Evolutionary conservation across 2,888 invertebrate species (phyloP).

Genomic region (Podabrus alpinus): DNA sequence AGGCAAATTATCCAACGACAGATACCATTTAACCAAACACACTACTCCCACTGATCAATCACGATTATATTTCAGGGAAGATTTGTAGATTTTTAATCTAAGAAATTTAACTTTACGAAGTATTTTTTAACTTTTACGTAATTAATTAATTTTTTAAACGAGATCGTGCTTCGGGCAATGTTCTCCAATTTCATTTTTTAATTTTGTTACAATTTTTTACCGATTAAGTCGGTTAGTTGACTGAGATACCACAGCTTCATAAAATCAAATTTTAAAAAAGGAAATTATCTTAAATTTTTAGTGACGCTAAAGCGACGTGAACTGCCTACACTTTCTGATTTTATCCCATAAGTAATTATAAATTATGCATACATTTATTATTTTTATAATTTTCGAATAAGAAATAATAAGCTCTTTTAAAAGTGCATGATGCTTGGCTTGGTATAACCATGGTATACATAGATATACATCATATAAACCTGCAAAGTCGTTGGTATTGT

Average conservation of each 20-base stretch:
- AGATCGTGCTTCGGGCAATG: neutral
- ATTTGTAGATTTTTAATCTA: neutral
- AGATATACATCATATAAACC: no score
- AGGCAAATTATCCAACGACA: neutral
- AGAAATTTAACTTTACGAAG: neutral
- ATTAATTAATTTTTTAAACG: neutral
- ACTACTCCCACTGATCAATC: neutral
- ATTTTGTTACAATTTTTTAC: neutral
- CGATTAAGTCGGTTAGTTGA: neutral
- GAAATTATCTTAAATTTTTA: no score
- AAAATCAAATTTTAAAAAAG: neutral
- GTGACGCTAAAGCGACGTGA: no score
- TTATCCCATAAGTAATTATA: no score
- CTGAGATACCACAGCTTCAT: no score
- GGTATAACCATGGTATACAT: no score
- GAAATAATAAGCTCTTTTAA: no score
- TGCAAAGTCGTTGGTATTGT: no score
- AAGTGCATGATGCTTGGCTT: no score
- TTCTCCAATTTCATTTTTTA: neutral
- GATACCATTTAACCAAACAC: neutral
- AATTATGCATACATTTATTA: no score
- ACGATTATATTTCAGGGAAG: neutral
- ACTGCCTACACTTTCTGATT: no score
- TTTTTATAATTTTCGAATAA: no score
- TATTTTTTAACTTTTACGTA: neutral